Percentiles rank a stretch among this genome's conserved stretches.
Evolutionary conservation across 2,797 vertebrate genomes (phyloP).

Genomic region (Dallia pectoralis): DNA sequence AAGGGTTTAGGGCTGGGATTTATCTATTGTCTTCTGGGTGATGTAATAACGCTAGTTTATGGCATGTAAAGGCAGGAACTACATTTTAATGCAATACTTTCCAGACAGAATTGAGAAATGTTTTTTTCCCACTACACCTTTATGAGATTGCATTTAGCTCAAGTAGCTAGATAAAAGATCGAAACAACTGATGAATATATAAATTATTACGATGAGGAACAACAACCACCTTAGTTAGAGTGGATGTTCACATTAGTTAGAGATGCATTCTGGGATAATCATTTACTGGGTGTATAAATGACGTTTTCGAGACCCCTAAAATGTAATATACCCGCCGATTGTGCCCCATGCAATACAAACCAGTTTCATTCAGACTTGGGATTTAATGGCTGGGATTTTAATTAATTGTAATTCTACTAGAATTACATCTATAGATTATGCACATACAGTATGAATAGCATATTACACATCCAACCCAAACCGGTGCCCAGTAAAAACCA

Average conservation of each 20-base stretch:
- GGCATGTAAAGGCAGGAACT: constrained; percentile 22
- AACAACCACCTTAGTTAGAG: constrained; percentile 11
- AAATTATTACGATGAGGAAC: constrained; percentile 22
- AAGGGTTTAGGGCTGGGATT: constrained; percentile 17
- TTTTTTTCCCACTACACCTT: constrained; percentile 23
- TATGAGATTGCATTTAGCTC: constrained; percentile 22
- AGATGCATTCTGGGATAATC: not conserved
- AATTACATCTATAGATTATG: too few species aligned
- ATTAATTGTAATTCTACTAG: too few species aligned
- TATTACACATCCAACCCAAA: too few species aligned
- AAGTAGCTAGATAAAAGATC: constrained; percentile 16
- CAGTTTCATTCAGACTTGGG: too few species aligned
- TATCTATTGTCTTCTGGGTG: constrained; percentile 38
- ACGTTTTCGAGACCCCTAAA: too few species aligned
- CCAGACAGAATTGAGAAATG: constrained; percentile 29
- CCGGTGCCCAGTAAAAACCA: too few species aligned
- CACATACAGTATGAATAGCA: too few species aligned
- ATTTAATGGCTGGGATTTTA: too few species aligned
- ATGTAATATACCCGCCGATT: too few species aligned
- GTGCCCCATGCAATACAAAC: too few species aligned
- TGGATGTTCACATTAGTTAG: constrained; percentile 17
- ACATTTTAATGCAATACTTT: constrained; percentile 28
- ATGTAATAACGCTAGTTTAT: constrained; percentile 42
- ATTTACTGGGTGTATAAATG: too few species aligned
- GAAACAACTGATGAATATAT: constrained; percentile 5